phyloP scores from a whole-genome alignment of 37 sponge, comb jelly and placozoan species.

The Mnemiopsis leidyi region DNA sequence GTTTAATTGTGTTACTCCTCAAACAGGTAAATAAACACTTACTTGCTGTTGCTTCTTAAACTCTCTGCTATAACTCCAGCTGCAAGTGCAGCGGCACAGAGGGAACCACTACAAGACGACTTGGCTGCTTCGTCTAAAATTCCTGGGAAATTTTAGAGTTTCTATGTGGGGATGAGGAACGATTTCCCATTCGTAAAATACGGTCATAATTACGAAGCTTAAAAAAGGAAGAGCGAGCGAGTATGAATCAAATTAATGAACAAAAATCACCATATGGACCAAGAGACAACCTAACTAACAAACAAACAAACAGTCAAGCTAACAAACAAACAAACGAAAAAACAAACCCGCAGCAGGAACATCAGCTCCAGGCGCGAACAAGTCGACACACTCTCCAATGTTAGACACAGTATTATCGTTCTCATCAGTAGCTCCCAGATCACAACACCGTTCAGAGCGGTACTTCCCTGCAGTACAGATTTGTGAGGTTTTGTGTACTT shows the following conservation, averaged over 20 bases:
- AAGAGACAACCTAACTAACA: no score
- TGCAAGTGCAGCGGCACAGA: constrained; percentile 44
- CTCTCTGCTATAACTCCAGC: constrained; percentile 38
- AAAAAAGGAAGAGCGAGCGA: no score
- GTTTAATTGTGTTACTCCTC: no score
- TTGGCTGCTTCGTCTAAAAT: not conserved
- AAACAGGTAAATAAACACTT: not conserved
- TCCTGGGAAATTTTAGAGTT: no score
- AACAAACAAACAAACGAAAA: no score
- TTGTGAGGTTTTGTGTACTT: no score
- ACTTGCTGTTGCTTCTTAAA: constrained; percentile 48
- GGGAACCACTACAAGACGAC: not conserved
- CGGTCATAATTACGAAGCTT: no score
- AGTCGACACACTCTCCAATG: constrained; percentile 47
- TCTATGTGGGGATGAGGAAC: no score
- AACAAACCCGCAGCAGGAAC: constrained; percentile 39
- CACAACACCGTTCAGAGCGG: constrained; percentile 33
- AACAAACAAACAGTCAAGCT: no score
- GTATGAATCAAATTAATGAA: no score
- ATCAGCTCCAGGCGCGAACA: constrained; percentile 13
- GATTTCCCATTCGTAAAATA: no score
- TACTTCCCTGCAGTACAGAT: constrained; percentile 14
- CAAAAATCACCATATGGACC: no score
- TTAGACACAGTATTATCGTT: not conserved
- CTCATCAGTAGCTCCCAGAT: constrained; percentile 43